Base-by-base conservation (phyloP, 2,888 invertebrate genomes). In the Amaurobius ferox region DNA sequence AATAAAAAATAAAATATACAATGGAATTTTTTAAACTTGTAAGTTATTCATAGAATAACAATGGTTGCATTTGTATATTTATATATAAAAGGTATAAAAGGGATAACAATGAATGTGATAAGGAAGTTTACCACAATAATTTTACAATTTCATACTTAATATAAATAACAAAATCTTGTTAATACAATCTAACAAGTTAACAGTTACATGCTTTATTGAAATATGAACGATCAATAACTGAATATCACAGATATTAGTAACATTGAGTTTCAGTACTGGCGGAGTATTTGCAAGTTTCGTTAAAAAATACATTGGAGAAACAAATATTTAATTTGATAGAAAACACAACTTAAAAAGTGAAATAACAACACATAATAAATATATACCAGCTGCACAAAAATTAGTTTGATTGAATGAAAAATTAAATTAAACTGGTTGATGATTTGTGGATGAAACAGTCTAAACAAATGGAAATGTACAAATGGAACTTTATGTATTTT, bases 401-500 rank as follows among this genome's bases (percentile, higher is more conserved):
- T 16, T 13, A 44, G 44, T 7, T 35, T 7, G 16, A 55, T 23
- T 3, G 23, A 19, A 55, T 23, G 55, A 23, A 55, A 55, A 55
- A 11, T 44, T 44, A 44, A 55, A 55, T 55, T 55, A 55, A 23
- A 23, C 55, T 23, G 7, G 44, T 11, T 55, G 55, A 55, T 23
- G 16, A 55, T 23, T 2, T 23, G 11, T 55, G 23, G 55, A 55
- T 55, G 55, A 55, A 23, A 23, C 16, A 55, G 19, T 3, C 19
- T 55, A 55, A 23, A 44, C 44, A 44, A 44, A 44, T 44, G 44
- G 44, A 44, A 44, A 44, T 16, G 5, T 55, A 55, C 55, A 44
- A 44, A 55, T 23, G 23, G 16, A 11, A 9, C 2, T 44, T 44
- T 5, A 9, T 16, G 2, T 16, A 16, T 44, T 44, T 44, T 16